A percentile compares a stretch with the other conserved stretches of the same genome.
phyloP scores from a whole-genome alignment of 2,888 invertebrate genomes.

The Meteorus cinctellus region DNA sequence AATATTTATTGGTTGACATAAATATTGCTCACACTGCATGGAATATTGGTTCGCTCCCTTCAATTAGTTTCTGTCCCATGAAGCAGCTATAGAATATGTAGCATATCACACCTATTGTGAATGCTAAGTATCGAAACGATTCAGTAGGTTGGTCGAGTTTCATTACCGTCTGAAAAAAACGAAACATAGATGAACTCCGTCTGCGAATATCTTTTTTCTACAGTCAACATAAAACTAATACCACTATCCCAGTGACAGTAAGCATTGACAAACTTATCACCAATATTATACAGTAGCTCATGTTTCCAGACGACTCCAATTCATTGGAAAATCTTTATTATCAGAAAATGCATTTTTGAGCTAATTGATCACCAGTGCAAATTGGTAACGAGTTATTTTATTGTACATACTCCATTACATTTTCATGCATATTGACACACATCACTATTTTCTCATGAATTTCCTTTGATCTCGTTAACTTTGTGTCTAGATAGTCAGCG shows the following conservation, averaged over 20 bases:
- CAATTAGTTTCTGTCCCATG: slow-evolving; percentile 46
- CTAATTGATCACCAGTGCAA: background rate
- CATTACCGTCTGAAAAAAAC: slow-evolving; percentile 32
- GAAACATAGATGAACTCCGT: background rate
- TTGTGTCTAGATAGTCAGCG: background rate
- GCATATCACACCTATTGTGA: slow-evolving; percentile 36
- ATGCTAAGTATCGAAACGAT: slow-evolving; percentile 36
- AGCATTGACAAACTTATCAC: slow-evolving; percentile 42
- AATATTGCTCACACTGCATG: slow-evolving; percentile 35
- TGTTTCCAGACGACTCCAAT: slow-evolving; percentile 39
- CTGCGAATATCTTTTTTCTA: no score
- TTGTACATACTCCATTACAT: slow-evolving; percentile 13
- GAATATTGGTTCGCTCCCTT: slow-evolving; percentile 39
- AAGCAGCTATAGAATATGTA: slow-evolving; percentile 49
- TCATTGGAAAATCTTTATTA: slow-evolving; percentile 36
- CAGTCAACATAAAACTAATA: background rate
- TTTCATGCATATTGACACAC: slow-evolving; percentile 15
- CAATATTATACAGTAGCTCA: slow-evolving; percentile 40
- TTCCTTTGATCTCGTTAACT: no score
- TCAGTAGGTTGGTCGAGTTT: slow-evolving; percentile 39
- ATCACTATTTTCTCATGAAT: background rate
- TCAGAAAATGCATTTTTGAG: background rate
- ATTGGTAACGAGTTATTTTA: no score
- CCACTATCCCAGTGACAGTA: slow-evolving; percentile 47
- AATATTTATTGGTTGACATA: no score